phyloP scores from a whole-genome alignment of 2,113 vertebrate species.

The Ancistrus triradiatus region DNA sequence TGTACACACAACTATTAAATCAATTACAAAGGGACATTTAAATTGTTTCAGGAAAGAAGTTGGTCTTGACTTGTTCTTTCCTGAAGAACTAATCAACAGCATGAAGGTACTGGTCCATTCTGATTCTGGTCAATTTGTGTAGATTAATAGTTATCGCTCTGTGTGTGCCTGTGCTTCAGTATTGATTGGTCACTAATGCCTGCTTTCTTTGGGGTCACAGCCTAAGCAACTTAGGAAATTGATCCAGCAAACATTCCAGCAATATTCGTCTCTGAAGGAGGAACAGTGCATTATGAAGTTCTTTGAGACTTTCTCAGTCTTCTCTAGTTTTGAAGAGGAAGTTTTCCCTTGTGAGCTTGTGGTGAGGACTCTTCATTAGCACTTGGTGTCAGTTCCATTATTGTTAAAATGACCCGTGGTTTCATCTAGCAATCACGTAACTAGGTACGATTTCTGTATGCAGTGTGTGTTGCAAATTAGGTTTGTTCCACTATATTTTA shows the following conservation, averaged over 20 bases:
- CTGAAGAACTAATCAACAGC: constrained; percentile 80
- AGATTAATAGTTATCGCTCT: background rate
- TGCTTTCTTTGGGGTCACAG: constrained; percentile 46
- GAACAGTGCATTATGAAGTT: constrained; percentile 80
- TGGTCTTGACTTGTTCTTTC: constrained; percentile 88
- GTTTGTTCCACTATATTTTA: no score
- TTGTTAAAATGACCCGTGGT: background rate
- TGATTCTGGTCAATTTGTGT: background rate
- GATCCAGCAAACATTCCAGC: constrained; percentile 84
- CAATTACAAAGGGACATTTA: background rate
- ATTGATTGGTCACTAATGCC: background rate
- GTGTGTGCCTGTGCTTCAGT: background rate
- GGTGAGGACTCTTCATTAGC: constrained; percentile 53
- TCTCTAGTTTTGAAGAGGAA: constrained; percentile 77
- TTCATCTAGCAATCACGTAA: background rate
- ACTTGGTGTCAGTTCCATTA: background rate
- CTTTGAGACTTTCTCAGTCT: constrained; percentile 70
- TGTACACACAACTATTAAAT: background rate
- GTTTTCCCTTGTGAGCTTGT: constrained; percentile 77
- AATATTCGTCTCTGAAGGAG: constrained; percentile 72
- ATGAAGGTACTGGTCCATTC: constrained; percentile 74
- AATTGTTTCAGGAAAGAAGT: constrained; percentile 79
- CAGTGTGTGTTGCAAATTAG: no score
- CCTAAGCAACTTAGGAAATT: constrained; percentile 78
- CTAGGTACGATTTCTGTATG: no score